Evolutionary conservation across 2,113 vertebrate species (phyloP).

Genomic region (Harpagus bidentatus): DNA sequence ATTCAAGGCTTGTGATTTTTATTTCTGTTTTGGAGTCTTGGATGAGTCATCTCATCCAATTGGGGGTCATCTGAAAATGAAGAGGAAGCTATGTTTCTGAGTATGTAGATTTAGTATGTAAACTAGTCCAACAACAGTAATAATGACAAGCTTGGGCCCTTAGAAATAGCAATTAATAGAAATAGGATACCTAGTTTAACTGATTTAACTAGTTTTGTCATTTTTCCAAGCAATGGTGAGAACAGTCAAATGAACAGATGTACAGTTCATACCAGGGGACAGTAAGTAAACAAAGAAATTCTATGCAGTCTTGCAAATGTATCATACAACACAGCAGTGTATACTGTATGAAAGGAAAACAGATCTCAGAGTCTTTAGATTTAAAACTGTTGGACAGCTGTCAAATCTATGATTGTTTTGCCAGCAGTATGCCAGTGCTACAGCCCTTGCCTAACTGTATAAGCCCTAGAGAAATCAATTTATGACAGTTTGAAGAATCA

Average conservation of each 20-base stretch:
- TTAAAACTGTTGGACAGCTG: neutral
- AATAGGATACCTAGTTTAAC: neutral
- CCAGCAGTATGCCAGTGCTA: neutral
- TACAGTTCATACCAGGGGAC: neutral
- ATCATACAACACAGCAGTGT: neutral
- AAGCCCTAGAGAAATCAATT: neutral
- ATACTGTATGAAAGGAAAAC: neutral
- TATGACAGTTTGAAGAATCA: neutral
- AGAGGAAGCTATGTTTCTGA: neutral
- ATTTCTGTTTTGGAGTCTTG: neutral
- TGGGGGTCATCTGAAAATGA: neutral
- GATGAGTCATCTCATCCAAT: neutral
- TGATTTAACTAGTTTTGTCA: neutral
- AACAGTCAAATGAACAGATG: neutral
- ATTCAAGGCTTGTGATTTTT: neutral
- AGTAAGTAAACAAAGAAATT: neutral
- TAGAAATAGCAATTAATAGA: neutral
- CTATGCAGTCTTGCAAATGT: neutral
- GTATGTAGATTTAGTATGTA: neutral
- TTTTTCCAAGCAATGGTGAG: neutral
- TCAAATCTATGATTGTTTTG: neutral
- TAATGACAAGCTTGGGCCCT: neutral
- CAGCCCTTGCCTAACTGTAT: neutral
- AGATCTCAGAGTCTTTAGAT: neutral
- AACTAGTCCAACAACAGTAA: neutral